phyloP scores from a whole-genome alignment of 2,888 invertebrate species.

The Lepeophtheirus nordmannii region DNA sequence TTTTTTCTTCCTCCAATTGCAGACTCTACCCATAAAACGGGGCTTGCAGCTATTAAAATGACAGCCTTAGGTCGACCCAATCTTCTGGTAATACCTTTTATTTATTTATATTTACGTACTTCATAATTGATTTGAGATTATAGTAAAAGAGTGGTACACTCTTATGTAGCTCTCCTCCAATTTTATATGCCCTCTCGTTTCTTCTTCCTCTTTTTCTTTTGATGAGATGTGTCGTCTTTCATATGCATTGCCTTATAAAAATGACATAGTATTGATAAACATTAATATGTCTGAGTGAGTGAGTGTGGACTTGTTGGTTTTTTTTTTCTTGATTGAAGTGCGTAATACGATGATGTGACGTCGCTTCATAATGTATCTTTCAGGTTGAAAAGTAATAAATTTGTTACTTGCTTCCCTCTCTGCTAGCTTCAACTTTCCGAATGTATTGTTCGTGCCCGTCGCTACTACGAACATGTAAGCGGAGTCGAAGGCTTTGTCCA shows the following conservation, averaged over 20 bases:
- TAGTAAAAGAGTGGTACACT: background rate
- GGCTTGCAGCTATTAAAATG: slow-evolving; percentile 90
- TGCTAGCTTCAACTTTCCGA: slow-evolving; percentile 83
- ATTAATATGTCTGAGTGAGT: too few species aligned
- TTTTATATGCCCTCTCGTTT: too few species aligned
- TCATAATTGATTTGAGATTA: background rate
- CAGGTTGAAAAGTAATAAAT: background rate
- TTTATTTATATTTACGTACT: too few species aligned
- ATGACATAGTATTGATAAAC: too few species aligned
- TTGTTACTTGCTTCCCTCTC: slow-evolving; percentile 32
- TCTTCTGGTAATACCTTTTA: slow-evolving; percentile 52
- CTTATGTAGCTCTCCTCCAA: too few species aligned
- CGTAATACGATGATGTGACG: background rate
- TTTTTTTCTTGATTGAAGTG: background rate
- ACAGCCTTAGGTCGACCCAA: slow-evolving; percentile 95
- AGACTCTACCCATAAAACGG: slow-evolving; percentile 40
- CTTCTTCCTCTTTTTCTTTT: background rate
- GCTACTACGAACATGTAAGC: slow-evolving; percentile 79
- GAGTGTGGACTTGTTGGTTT: too few species aligned
- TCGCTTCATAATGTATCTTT: slow-evolving; percentile 4
- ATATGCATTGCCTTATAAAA: background rate
- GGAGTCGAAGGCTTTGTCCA: slow-evolving; percentile 74
- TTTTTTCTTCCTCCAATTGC: slow-evolving; percentile 24
- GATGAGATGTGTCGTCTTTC: background rate
- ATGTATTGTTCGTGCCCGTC: slow-evolving; percentile 85